Conservation (phyloP, 2,888 invertebrate species). For the Cactoblastis cactorum region DNA sequence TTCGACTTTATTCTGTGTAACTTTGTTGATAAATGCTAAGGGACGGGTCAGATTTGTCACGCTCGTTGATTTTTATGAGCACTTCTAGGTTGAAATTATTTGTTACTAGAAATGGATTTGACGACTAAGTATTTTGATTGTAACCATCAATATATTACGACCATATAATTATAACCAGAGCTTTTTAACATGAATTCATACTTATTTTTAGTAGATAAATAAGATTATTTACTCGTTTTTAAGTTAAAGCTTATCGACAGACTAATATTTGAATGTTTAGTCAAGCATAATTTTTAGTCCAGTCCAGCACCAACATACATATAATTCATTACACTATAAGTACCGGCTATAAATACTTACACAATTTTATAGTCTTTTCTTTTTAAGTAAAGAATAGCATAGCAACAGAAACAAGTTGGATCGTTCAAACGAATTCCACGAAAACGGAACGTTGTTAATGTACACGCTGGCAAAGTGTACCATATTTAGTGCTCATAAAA, state of each 20-base stretch:
- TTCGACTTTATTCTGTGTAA: constrained; percentile 43
- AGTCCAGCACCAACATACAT: too few relatives aligned
- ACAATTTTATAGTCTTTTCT: not conserved
- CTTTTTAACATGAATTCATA: not conserved
- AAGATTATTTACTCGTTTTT: too few relatives aligned
- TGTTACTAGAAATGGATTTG: not conserved
- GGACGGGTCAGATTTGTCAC: constrained; percentile 16
- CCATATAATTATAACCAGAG: not conserved
- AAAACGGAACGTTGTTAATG: not conserved
- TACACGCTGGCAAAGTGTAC: not conserved
- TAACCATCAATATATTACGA: too few relatives aligned
- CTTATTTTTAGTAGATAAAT: too few relatives aligned
- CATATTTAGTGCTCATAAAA: constrained; percentile 13
- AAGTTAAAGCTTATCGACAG: too few relatives aligned
- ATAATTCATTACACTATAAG: too few relatives aligned
- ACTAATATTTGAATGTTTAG: too few relatives aligned
- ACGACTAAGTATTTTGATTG: too few relatives aligned
- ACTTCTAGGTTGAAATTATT: not conserved
- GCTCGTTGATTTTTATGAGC: not conserved
- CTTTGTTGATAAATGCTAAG: constrained; percentile 19
- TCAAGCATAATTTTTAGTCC: too few relatives aligned
- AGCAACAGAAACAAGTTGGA: not conserved
- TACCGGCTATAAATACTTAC: not conserved
- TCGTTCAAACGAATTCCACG: not conserved
- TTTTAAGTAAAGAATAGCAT: not conserved